A percentile compares a stretch with the other conserved stretches of the same genome.
Evolutionary conservation across 1,140 invertebrate genomes (phyloP).

Genomic region (Trachymyrmex septentrionalis): DNA sequence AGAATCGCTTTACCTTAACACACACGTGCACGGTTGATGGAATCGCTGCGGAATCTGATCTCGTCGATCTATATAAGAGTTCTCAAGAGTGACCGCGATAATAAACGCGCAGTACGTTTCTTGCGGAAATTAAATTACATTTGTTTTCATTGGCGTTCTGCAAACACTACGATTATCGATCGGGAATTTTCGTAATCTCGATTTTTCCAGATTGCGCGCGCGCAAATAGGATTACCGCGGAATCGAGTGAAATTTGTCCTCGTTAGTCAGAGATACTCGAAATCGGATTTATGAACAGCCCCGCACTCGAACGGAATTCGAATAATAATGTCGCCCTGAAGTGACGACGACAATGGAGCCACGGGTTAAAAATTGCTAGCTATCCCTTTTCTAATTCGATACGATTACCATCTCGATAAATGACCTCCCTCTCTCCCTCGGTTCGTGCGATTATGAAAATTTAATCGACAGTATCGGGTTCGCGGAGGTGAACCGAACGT

Average conservation of each 20-base stretch:
- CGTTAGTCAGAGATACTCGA: not conserved
- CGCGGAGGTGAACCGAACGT: conserved; percentile 14
- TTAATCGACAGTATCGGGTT: conserved; percentile 31
- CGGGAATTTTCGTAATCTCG: conserved; percentile 14
- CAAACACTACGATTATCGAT: conserved; percentile 39
- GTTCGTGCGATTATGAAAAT: conserved; percentile 45
- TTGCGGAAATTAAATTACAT: conserved; percentile 57
- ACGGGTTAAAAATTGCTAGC: conserved; percentile 26
- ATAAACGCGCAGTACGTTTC: conserved; percentile 8
- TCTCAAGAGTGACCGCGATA: conserved; percentile 7
- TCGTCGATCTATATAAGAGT: conserved; percentile 24
- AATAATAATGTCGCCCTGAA: not conserved
- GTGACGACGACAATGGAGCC: not conserved
- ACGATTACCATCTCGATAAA: conserved; percentile 35
- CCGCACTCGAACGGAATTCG: conserved; percentile 9
- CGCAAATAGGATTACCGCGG: conserved; percentile 46
- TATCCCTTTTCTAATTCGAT: conserved; percentile 19
- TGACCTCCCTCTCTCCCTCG: not conserved
- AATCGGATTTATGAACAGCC: conserved; percentile 15
- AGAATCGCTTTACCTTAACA: conserved; percentile 54
- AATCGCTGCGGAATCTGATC: not conserved
- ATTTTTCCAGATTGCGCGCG: conserved; percentile 17
- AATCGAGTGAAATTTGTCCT: conserved; percentile 19
- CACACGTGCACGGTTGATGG: not conserved
- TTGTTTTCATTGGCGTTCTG: conserved; percentile 31